Percentiles rank a stretch among this genome's conserved stretches.
Evolutionary conservation across 1,140 invertebrate genomes (phyloP).

Genomic region (Drosophila setifemur): DNA sequence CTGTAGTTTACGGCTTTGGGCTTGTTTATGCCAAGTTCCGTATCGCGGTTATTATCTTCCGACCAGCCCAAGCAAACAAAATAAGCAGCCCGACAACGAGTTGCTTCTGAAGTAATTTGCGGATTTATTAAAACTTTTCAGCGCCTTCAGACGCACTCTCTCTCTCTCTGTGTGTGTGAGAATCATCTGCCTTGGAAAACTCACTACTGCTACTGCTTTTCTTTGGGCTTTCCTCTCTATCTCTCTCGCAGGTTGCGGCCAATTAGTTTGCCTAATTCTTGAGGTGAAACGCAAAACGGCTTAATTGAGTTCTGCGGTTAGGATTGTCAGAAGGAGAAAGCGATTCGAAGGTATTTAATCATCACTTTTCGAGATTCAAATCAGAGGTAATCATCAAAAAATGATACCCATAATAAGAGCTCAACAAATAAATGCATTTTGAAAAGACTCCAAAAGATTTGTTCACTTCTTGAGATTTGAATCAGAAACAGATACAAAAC

Average conservation of each 20-base stretch:
- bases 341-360: slow-evolving; percentile 1
- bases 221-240: neutral
- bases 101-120: slow-evolving; percentile 78
- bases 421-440: neutral
- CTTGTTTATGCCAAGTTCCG: slow-evolving; percentile 54
- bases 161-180: slow-evolving; percentile 24
- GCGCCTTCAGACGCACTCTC: slow-evolving; percentile 52
- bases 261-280: slow-evolving; percentile 71
- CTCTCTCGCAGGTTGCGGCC: slow-evolving; percentile 11
- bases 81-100: slow-evolving; percentile 35
- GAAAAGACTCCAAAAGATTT: too few relatives aligned
- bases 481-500: too few relatives aligned
- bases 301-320: slow-evolving; percentile 38
- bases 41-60: slow-evolving; percentile 52
- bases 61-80: slow-evolving; percentile 17
- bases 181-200: too few relatives aligned
- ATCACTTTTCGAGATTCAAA: too few relatives aligned
- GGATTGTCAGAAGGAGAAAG: neutral
- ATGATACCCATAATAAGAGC: too few relatives aligned
- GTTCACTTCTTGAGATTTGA: too few relatives aligned
- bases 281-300: slow-evolving; percentile 50
- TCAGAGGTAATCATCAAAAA: too few relatives aligned
- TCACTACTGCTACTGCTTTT: too few relatives aligned
- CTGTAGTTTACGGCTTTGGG: slow-evolving; percentile 35
- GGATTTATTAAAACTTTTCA: slow-evolving; percentile 73